Conservation (phyloP, 2,113 vertebrate species). For the Lepus timidus region DNA sequence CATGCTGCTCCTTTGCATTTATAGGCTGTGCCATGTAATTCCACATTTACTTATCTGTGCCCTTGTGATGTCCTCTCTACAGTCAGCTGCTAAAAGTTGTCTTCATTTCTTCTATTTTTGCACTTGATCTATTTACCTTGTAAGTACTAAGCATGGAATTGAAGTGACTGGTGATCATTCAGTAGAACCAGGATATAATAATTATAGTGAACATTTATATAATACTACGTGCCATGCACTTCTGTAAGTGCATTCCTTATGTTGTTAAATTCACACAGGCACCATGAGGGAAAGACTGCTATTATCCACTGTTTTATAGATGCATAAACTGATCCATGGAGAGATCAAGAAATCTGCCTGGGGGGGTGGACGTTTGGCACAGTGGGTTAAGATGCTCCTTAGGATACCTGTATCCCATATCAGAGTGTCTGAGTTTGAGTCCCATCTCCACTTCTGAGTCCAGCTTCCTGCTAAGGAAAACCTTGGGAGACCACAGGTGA, state of each 20-base stretch:
- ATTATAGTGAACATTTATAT: conserved; percentile 41
- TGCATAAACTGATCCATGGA: not conserved
- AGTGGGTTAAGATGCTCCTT: no score
- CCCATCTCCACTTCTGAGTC: no score
- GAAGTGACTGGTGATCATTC: conserved; percentile 33
- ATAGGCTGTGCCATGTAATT: not conserved
- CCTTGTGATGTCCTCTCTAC: conserved; percentile 24
- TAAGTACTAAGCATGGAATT: not conserved
- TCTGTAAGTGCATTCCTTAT: not conserved
- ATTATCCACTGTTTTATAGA: not conserved
- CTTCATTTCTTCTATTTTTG: conserved; percentile 29
- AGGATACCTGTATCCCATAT: no score
- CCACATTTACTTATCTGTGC: not conserved
- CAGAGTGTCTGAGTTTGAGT: no score
- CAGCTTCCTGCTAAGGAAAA: no score
- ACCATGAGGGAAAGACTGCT: not conserved
- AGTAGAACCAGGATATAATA: not conserved
- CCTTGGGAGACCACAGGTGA: no score
- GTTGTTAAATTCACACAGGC: conserved; percentile 32
- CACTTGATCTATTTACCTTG: conserved; percentile 5
- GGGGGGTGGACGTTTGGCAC: no score
- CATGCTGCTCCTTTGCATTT: not conserved
- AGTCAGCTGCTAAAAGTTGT: conserved; percentile 47
- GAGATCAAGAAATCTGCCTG: not conserved
- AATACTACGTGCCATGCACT: not conserved